These are phyloP conservation scores for Natator depressus DNA, from an alignment of 2,113 vertebrate genomes.

Conservation along the genomic window DNA sequence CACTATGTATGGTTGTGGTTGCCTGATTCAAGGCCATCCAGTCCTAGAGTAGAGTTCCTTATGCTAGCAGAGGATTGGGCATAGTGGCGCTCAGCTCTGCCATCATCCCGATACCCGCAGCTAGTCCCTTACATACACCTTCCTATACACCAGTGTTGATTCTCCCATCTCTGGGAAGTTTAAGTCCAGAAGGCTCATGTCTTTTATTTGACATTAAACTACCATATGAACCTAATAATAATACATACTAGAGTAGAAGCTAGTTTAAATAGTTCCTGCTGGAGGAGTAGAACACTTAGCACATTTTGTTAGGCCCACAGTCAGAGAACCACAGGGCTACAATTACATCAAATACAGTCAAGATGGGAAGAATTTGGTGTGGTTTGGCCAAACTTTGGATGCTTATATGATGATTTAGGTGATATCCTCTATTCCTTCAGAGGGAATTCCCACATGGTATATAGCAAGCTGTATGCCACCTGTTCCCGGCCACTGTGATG, in stretches of 20 bases:
- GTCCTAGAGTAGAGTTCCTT: neutral
- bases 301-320: neutral
- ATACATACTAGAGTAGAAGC: neutral
- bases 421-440: neutral
- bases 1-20: neutral
- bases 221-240: neutral
- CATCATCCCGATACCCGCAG: neutral
- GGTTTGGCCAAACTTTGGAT: neutral
- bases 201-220: neutral
- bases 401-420: neutral
- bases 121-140: neutral
- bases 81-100: neutral
- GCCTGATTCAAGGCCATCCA: neutral
- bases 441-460: neutral
- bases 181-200: neutral
- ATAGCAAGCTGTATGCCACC: neutral
- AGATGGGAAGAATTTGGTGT: neutral
- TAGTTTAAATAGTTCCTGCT: neutral
- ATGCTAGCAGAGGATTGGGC: neutral
- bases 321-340: neutral
- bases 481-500: neutral
- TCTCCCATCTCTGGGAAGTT: neutral
- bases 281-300: neutral
- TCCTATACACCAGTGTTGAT: neutral
- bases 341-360: neutral